Conservation (phyloP, 2,888 invertebrate genomes). For the Metalampra italica region DNA sequence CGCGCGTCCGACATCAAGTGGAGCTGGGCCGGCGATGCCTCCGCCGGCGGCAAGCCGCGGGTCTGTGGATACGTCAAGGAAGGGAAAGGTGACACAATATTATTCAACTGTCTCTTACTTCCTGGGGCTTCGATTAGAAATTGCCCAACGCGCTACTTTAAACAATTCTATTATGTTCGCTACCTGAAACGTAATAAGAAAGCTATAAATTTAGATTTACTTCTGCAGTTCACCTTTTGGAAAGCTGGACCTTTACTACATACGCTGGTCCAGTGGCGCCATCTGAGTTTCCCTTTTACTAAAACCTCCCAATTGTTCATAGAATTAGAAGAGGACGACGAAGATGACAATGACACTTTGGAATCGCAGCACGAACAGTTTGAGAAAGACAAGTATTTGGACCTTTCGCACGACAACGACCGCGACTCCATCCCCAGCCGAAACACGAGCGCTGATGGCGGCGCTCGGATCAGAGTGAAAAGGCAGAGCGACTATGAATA, state of each 20-base stretch:
- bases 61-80: slow-evolving; percentile 93
- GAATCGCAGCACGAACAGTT: slow-evolving; percentile 56
- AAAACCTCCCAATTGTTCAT: background rate
- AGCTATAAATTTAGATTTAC: no score
- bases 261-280: no score
- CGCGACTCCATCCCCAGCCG: slow-evolving; percentile 5
- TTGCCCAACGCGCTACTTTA: no score
- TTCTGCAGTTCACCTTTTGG: no score
- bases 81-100: slow-evolving; percentile 79
- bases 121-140: background rate
- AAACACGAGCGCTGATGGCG: slow-evolving; percentile 17
- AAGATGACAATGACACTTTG: slow-evolving; percentile 34
- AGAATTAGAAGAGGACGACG: slow-evolving; percentile 62
- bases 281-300: no score
- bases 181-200: no score
- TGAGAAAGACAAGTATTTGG: slow-evolving; percentile 65
- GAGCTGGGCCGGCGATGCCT: slow-evolving; percentile 83
- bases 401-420: slow-evolving; percentile 26
- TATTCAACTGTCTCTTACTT: background rate
- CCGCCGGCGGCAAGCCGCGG: slow-evolving; percentile 76
- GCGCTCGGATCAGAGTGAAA: slow-evolving; percentile 74
- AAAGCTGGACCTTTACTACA: no score
- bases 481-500: slow-evolving; percentile 93
- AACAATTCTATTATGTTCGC: no score
- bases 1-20: slow-evolving; percentile 92